Evolutionary conservation across 2,113 vertebrate species (phyloP).

Genomic region (Petaurus breviceps): DNA sequence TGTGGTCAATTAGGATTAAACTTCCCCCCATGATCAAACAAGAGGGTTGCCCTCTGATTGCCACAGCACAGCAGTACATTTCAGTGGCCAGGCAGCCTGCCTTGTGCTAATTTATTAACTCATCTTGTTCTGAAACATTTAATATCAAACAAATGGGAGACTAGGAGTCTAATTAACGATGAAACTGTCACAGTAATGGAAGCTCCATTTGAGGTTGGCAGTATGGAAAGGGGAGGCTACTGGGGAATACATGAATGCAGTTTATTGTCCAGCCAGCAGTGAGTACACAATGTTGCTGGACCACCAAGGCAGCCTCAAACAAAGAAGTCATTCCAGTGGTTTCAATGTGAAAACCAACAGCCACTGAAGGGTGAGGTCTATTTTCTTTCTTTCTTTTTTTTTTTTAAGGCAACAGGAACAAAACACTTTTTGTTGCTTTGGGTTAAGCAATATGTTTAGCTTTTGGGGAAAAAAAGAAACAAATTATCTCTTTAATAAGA

Average conservation of each 20-base stretch:
- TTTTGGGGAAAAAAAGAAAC: not conserved
- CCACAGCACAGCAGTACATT: not conserved
- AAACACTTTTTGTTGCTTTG: not conserved
- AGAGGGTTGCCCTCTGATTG: constrained; percentile 16
- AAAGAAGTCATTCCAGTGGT: not conserved
- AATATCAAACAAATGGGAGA: constrained; percentile 53
- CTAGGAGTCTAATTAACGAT: constrained; percentile 69
- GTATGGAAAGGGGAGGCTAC: not conserved
- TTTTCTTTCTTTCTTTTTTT: not conserved
- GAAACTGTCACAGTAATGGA: constrained; percentile 28
- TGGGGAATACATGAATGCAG: constrained; percentile 35
- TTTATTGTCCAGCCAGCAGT: constrained; percentile 41
- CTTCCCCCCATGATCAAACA: constrained; percentile 61
- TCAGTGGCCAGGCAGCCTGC: constrained; percentile 15
- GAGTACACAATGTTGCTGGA: not conserved
- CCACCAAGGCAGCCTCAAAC: constrained; percentile 43
- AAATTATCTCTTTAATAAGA: not conserved
- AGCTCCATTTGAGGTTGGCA: constrained; percentile 42
- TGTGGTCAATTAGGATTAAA: constrained; percentile 55
- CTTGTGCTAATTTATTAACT: constrained; percentile 52
- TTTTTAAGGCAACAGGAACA: not conserved
- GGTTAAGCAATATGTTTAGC: not conserved
- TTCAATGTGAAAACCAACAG: constrained; percentile 37
- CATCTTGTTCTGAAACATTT: constrained; percentile 44
- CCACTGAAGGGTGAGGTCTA: not conserved